Evolutionary conservation across 1,140 invertebrate genomes (phyloP), one percentile per base, ranked within the genome.

Genomic region (Heliconius melpomene): DNA sequence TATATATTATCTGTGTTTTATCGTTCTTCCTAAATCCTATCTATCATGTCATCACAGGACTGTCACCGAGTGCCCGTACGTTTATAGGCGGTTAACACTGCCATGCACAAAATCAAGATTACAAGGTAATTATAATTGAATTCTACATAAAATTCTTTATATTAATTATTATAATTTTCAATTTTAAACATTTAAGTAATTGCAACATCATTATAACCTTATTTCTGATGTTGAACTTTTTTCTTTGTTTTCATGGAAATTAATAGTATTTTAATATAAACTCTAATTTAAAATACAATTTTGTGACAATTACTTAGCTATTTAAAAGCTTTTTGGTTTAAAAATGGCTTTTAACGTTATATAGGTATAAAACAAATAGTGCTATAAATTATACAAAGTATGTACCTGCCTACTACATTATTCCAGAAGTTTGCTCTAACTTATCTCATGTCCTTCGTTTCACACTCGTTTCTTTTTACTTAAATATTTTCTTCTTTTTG

Each of bases 71-170:
- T 88, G 93, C 90, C 93, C 93, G 91, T 93, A 94, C 92, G 87
- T 83, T 84, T 79, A 88, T 86, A 89, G 89, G 91, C 91, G 86
- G 88, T 91, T 80, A 75, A 83, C 78, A 83, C 91, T 94, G 91
- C 91, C 91, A 94, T 93, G 93, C 91, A 93, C 90, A 94, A 94
- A 94, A 90, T 91, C 91, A 93, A 91, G 91, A 93, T 85, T 87
- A 85, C 78, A 88, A 93, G 93, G 91, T 94, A 90, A 88, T 78
- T 81, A 84, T 71, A 70, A 78, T 74, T 11, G 20, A 82, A 76
- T 79, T 77, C 38, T 72, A 66, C 36, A 50, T 77, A 82, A 75
- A 80, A 40, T 57, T 32, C 7, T 20, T 66, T 75, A 84, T 77
- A 78, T 79, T 78, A 78, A 54, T 40, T 50, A 70, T n/a, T 46